Conservation (phyloP, 2,113 vertebrate species). For the Chitala chitala region DNA sequence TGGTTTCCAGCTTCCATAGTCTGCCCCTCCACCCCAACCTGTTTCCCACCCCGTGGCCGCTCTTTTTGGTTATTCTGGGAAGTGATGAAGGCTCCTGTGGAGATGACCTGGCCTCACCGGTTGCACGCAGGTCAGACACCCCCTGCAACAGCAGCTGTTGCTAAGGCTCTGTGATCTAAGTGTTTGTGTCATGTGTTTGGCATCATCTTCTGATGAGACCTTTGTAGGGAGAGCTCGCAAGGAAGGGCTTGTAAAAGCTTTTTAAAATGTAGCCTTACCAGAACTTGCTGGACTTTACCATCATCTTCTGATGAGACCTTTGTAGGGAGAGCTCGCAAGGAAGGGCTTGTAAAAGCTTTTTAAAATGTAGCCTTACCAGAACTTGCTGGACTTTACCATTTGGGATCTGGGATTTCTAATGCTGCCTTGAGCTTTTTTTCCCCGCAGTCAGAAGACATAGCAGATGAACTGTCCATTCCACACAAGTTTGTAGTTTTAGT, state of each 20-base stretch:
- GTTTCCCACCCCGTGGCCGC: no score
- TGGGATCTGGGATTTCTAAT: no score
- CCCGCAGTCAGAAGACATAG: no score
- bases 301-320: neutral
- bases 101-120: neutral
- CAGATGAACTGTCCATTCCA: no score
- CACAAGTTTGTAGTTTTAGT: no score
- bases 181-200: neutral
- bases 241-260: neutral
- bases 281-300: neutral
- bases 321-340: neutral
- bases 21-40: neutral
- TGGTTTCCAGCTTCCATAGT: neutral
- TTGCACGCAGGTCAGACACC: neutral
- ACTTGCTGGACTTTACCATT: neutral
- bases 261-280: neutral
- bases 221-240: neutral
- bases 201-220: neutral
- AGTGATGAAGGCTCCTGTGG: neutral
- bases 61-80: conserved; percentile 9
- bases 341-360: no score
- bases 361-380: neutral
- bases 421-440: no score
- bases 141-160: conserved; percentile 19
- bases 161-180: conserved; percentile 24